A percentile compares a stretch with the other conserved stretches of the same genome.
phyloP scores from a whole-genome alignment of 2,797 vertebrate species.

The Pterois miles region DNA sequence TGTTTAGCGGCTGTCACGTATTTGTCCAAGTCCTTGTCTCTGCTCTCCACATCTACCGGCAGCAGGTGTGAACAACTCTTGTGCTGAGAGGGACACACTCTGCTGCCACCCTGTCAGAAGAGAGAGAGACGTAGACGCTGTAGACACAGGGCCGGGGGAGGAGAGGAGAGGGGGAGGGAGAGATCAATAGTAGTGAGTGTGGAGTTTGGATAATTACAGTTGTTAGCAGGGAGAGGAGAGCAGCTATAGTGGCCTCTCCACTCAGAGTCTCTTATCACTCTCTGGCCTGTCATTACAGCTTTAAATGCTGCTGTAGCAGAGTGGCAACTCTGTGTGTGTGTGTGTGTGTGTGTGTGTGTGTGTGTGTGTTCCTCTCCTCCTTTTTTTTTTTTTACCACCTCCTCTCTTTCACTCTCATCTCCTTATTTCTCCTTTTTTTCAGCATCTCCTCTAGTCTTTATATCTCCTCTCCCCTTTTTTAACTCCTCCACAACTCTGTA shows the following conservation, averaged over 20 bases:
- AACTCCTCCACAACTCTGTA: neutral
- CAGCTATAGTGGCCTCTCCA: constrained; percentile 88
- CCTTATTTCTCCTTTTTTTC: neutral
- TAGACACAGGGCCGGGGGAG: constrained; percentile 13
- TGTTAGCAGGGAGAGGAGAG: constrained; percentile 85
- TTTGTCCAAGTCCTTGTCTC: constrained; percentile 82
- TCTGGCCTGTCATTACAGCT: constrained; percentile 89
- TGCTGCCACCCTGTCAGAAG: constrained; percentile 54
- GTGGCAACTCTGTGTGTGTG: constrained; percentile 56
- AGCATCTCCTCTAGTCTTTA: neutral
- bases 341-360: constrained; percentile 15
- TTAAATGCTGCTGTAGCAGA: constrained; percentile 78
- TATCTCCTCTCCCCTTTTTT: neutral
- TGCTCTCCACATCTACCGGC: constrained; percentile 85
- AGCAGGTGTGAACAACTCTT: constrained; percentile 92
- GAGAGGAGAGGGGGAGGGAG: constrained; percentile 66
- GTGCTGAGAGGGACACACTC: constrained; percentile 88
- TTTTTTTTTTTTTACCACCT: neutral
- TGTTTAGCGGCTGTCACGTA: constrained; percentile 77
- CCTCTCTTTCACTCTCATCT: neutral
- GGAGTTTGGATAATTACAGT: constrained; percentile 97
- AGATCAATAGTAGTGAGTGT: constrained; percentile 95
- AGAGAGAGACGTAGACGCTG: neutral
- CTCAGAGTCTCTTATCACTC: constrained; percentile 88
- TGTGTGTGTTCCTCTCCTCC: neutral